Conservation (phyloP, 53 echinoderm and acorn worm species). For the Crossaster papposus region DNA sequence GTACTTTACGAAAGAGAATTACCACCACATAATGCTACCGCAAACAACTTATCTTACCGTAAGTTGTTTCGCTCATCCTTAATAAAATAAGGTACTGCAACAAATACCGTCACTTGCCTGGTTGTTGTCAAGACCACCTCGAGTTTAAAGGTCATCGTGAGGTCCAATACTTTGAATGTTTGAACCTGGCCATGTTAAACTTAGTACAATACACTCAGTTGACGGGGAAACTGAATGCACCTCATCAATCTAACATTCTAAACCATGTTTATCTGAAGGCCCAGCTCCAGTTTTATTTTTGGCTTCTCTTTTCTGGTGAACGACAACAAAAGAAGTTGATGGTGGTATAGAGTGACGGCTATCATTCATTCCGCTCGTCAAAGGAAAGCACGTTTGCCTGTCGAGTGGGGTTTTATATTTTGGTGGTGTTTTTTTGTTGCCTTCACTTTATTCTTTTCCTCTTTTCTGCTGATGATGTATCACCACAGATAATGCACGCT, state of each 20-base stretch:
- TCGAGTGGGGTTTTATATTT: background rate
- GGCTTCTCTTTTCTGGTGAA: background rate
- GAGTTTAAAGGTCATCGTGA: constrained; percentile 2
- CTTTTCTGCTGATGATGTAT: background rate
- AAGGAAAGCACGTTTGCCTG: background rate
- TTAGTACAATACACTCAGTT: background rate
- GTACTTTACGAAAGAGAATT: no score
- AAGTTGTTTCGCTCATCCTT: background rate
- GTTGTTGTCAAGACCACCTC: background rate
- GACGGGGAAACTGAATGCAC: constrained; percentile 15
- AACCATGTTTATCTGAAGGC: constrained; percentile 24
- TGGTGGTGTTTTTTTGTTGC: background rate
- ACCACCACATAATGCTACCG: no score
- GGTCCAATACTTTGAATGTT: constrained; percentile 8
- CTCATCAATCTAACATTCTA: background rate
- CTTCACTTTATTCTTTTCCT: background rate
- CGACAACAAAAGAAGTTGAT: constrained; percentile 4
- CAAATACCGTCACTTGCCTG: constrained; percentile 8
- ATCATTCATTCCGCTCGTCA: background rate
- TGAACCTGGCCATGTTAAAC: background rate
- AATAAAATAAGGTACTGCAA: background rate
- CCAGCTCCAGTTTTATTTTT: background rate
- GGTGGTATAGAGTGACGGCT: background rate
- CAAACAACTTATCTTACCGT: no score
- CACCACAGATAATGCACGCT: background rate